These are phyloP conservation scores for Cataglyphis rosenhaueri DNA, from an alignment of 2,888 invertebrate genomes.

Conservation along the genomic window DNA sequence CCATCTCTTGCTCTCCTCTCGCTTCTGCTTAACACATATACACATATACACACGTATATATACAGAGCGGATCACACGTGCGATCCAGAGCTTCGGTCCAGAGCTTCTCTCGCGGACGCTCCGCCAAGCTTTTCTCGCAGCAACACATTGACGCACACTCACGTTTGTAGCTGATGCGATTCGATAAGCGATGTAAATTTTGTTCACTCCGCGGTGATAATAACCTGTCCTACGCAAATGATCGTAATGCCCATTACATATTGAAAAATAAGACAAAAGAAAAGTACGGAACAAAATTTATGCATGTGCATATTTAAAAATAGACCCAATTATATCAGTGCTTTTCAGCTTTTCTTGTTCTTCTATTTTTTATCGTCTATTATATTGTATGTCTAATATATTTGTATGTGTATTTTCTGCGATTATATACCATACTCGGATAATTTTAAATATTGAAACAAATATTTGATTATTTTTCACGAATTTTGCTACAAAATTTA, in stretches of 20 bases:
- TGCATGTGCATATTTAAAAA: neutral
- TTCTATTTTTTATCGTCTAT: neutral
- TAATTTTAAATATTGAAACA: neutral
- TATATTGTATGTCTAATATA: neutral
- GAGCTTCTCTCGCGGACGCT: conserved; percentile 31
- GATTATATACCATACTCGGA: conserved; percentile 2
- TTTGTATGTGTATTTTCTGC: neutral
- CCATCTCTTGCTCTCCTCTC: conserved; percentile 32
- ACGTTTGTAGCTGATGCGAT: neutral
- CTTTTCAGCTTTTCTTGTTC: neutral
- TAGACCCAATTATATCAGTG: neutral
- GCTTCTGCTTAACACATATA: conserved; percentile 13
- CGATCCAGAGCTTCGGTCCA: conserved; percentile 37
- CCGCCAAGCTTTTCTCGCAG: conserved; percentile 29
- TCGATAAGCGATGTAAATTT: conserved; percentile 53
- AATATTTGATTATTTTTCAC: conserved; percentile 19
- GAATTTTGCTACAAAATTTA: conserved; percentile 51
- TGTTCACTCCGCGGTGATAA: conserved; percentile 28
- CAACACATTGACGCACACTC: conserved; percentile 40
- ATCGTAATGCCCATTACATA: neutral
- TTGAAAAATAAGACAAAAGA: conserved; percentile 16
- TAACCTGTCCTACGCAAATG: conserved; percentile 44
- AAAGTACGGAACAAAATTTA: neutral
- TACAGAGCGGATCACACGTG: neutral
- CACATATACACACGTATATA: neutral